Conservation (phyloP, 1,140 invertebrate species). For the Probaryconus sp. region DNA sequence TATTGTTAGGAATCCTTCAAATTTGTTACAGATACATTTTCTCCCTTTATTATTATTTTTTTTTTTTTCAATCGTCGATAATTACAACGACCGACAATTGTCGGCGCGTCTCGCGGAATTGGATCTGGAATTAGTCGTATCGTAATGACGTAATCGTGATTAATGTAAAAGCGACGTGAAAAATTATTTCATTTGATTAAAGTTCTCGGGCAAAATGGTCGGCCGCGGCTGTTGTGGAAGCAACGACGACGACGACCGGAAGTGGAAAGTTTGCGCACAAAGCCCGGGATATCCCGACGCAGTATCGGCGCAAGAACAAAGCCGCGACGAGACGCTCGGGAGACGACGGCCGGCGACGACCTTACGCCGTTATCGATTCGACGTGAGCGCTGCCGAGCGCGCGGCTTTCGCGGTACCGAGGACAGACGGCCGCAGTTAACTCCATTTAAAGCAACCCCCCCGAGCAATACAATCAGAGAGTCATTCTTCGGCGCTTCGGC, state of each 20-base stretch:
- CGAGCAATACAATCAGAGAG: too few species aligned
- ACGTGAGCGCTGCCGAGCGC: conserved; percentile 40
- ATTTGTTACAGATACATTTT: too few species aligned
- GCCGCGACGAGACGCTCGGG: conserved; percentile 61
- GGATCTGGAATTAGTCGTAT: not conserved
- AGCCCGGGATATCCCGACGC: conserved; percentile 50
- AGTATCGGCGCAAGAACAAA: conserved; percentile 59
- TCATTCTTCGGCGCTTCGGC: too few species aligned
- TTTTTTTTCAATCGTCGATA: too few species aligned
- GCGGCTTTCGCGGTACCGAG: conserved; percentile 39
- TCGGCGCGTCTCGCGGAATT: not conserved
- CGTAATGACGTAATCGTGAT: not conserved
- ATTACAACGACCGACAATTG: not conserved
- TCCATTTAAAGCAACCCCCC: conserved; percentile 44
- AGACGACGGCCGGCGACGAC: conserved; percentile 65
- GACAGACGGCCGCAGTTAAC: conserved; percentile 41
- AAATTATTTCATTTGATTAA: conserved; percentile 18
- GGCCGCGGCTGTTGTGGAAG: too few species aligned
- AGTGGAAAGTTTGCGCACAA: conserved; percentile 50
- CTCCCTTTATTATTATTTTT: too few species aligned
- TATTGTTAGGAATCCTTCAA: too few species aligned
- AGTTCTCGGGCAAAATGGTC: conserved; percentile 4
- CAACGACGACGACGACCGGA: conserved; percentile 12
- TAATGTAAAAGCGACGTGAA: conserved; percentile 3
- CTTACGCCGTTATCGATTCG: conserved; percentile 64